These are phyloP conservation scores for Halcyon malimbica DNA, from an alignment of 2,113 vertebrate genomes.

Conservation along the genomic window DNA sequence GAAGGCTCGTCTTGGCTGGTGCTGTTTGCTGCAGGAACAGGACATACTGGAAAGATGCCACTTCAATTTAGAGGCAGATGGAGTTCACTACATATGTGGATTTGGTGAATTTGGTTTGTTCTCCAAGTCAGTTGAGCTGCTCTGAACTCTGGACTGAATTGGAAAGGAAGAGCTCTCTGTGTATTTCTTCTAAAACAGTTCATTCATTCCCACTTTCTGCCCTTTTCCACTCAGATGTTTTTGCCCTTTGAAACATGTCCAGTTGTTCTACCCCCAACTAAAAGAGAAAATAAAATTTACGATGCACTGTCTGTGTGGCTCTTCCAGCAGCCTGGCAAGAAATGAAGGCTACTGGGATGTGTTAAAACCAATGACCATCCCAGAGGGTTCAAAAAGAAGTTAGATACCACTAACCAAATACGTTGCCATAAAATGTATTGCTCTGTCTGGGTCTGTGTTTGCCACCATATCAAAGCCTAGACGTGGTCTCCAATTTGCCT, in stretches of 20 bases:
- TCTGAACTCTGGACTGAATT: neutral
- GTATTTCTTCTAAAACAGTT: neutral
- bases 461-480: slow-evolving; percentile 10
- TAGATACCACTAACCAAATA: slow-evolving; percentile 28
- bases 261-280: neutral
- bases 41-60: neutral
- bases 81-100: neutral
- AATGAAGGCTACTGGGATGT: slow-evolving; percentile 20
- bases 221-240: neutral
- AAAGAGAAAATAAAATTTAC: neutral
- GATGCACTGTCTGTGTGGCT: neutral
- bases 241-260: neutral
- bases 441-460: slow-evolving; percentile 23
- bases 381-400: slow-evolving; percentile 12
- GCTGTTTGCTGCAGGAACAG: neutral
- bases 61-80: neutral
- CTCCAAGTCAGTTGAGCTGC: neutral
- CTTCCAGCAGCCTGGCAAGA: slow-evolving; percentile 22
- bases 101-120: neutral
- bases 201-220: neutral
- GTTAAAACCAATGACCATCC: slow-evolving; percentile 42
- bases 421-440: neutral
- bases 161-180: neutral
- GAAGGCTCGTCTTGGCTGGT: neutral
- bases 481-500: slow-evolving; percentile 13